Conservation (phyloP, 2,113 vertebrate genomes). For the Trogon melanurus region DNA sequence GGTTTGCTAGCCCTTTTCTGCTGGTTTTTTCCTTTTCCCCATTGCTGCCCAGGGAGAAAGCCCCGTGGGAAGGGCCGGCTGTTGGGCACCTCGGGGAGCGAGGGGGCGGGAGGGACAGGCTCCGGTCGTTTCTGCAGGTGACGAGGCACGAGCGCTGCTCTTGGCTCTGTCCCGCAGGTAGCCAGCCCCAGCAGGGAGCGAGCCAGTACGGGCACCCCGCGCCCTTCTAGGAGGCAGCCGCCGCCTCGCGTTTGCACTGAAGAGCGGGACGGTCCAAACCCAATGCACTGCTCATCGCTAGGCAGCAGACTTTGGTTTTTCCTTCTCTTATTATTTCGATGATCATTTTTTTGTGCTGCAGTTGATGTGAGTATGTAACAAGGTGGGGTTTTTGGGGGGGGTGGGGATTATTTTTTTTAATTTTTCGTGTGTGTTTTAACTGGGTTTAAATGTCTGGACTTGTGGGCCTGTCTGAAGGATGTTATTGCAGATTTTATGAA, state of each 20-base stretch:
- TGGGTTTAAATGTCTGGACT: conserved; percentile 28
- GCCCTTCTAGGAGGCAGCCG: conserved; percentile 57
- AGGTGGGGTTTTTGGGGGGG: background rate
- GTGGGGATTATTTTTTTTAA: background rate
- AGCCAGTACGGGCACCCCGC: conserved; percentile 71
- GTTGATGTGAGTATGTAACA: conserved; percentile 45
- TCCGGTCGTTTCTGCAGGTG: too few species aligned
- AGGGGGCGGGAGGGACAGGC: too few species aligned
- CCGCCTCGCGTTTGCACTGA: conserved; percentile 62
- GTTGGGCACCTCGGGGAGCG: too few species aligned
- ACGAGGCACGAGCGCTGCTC: too few species aligned
- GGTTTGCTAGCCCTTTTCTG: too few species aligned
- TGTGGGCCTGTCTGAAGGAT: conserved; percentile 13
- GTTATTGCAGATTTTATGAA: conserved; percentile 57
- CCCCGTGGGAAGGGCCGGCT: too few species aligned
- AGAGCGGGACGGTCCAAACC: conserved; percentile 24
- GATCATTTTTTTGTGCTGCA: conserved; percentile 39
- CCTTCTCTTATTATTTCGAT: conserved; percentile 5
- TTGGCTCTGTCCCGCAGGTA: conserved; percentile 59
- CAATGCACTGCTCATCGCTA: conserved; percentile 45
- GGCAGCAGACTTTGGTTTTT: background rate
- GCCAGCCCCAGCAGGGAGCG: conserved; percentile 75
- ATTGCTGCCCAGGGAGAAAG: too few species aligned
- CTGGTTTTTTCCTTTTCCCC: too few species aligned
- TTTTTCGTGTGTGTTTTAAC: background rate